Evolutionary conservation across 2,888 invertebrate genomes (phyloP).

Genomic region (Galerucella pusilla): DNA sequence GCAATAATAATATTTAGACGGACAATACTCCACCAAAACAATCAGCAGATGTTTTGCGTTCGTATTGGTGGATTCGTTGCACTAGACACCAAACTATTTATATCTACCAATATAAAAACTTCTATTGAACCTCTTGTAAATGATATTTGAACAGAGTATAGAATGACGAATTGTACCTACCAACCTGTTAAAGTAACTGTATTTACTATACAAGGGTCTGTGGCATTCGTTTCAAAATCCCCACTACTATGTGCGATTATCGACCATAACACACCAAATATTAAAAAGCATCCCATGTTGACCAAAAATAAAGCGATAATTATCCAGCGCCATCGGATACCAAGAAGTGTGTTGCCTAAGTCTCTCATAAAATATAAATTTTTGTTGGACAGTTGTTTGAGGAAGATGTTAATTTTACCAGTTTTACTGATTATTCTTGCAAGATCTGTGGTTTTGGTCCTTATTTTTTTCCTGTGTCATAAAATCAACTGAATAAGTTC

Average conservation of each 20-base stretch:
- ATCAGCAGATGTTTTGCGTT: no score
- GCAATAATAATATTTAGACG: slow-evolving; percentile 18
- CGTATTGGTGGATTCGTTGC: no score
- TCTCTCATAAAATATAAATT: slow-evolving; percentile 63
- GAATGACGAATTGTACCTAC: not conserved
- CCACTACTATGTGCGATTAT: slow-evolving; percentile 52
- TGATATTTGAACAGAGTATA: not conserved
- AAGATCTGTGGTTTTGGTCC: slow-evolving; percentile 15
- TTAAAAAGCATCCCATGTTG: slow-evolving; percentile 52
- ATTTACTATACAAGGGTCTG: slow-evolving; percentile 53
- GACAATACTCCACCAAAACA: no score
- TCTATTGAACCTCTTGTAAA: no score
- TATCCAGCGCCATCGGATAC: slow-evolving; percentile 80
- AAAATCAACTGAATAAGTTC: not conserved
- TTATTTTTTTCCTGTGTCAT: slow-evolving; percentile 2
- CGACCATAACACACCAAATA: slow-evolving; percentile 54
- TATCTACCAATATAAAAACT: no score
- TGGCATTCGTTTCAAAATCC: slow-evolving; percentile 50
- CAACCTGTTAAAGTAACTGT: slow-evolving; percentile 53
- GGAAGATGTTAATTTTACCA: slow-evolving; percentile 53
- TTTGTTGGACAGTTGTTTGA: slow-evolving; percentile 53
- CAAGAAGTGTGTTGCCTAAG: slow-evolving; percentile 74
- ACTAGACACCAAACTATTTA: no score
- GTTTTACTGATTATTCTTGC: slow-evolving; percentile 53
- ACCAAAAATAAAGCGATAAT: slow-evolving; percentile 64